These are phyloP conservation scores for Chloropsis cyanopogon DNA, from an alignment of 2,113 vertebrate genomes.

Conservation along the genomic window DNA sequence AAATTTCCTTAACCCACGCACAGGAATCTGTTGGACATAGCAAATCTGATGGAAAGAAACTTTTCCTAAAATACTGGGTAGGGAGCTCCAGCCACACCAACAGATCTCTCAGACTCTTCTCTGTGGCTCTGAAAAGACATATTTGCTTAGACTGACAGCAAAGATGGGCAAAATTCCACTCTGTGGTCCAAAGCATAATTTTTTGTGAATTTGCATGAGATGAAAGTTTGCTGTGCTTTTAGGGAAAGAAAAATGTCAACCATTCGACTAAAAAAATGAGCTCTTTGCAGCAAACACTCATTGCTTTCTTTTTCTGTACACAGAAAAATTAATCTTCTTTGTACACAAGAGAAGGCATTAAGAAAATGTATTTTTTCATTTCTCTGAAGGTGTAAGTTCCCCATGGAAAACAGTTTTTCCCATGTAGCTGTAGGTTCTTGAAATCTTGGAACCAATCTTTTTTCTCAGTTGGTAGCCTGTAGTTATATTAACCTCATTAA, in stretches of 20 bases:
- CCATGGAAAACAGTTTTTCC: not conserved
- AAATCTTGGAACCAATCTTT: not conserved
- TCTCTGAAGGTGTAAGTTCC: not conserved
- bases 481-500: not conserved
- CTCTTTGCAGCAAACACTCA: not conserved
- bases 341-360: not conserved
- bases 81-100: not conserved
- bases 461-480: not conserved
- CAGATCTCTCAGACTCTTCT: not conserved
- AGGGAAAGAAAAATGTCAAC: not conserved
- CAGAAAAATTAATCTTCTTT: not conserved
- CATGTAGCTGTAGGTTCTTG: not conserved
- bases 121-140: not conserved
- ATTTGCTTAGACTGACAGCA: not conserved
- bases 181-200: not conserved
- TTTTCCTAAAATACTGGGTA: not conserved
- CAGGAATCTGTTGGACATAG: not conserved
- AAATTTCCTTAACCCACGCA: not conserved
- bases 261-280: not conserved
- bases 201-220: not conserved
- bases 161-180: not conserved
- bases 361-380: not conserved
- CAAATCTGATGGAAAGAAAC: not conserved
- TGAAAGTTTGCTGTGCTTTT: not conserved
- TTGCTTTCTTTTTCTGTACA: not conserved